These are phyloP conservation scores for Phaethornis superciliosus DNA, from an alignment of 2,113 vertebrate genomes.

Conservation along the genomic window DNA sequence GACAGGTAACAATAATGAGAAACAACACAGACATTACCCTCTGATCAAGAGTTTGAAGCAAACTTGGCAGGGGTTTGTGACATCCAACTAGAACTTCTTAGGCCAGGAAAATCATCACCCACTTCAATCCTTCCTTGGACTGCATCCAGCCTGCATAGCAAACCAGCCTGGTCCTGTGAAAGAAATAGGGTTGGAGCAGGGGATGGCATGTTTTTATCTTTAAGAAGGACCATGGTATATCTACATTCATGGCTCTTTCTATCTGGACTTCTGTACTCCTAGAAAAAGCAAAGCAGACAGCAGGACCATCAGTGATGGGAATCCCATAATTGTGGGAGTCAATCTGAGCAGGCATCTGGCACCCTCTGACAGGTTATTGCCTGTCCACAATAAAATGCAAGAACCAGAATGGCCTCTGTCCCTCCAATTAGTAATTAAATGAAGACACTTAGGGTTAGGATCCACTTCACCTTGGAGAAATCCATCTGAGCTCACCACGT, in stretches of 20 bases:
- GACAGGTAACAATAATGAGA: background rate
- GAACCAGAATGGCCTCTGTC: background rate
- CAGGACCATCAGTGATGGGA: background rate
- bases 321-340: background rate
- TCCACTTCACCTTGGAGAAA: background rate
- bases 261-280: background rate
- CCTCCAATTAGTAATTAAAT: background rate
- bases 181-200: background rate
- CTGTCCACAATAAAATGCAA: background rate
- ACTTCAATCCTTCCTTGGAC: background rate
- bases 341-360: background rate
- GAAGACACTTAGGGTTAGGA: background rate
- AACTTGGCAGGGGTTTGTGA: background rate
- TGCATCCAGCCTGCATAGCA: background rate
- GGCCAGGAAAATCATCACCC: background rate
- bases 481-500: background rate
- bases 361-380: background rate
- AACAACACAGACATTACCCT: background rate
- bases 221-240: background rate
- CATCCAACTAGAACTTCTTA: background rate
- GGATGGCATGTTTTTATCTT: rapidly evolving
- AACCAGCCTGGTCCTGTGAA: background rate
- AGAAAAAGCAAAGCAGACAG: background rate
- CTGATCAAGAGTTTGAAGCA: background rate
- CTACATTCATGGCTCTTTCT: background rate